Percentiles rank a stretch among this genome's conserved stretches.
Evolutionary conservation across 2,797 vertebrate species (phyloP).

Genomic region (Carcharodon carcharias): DNA sequence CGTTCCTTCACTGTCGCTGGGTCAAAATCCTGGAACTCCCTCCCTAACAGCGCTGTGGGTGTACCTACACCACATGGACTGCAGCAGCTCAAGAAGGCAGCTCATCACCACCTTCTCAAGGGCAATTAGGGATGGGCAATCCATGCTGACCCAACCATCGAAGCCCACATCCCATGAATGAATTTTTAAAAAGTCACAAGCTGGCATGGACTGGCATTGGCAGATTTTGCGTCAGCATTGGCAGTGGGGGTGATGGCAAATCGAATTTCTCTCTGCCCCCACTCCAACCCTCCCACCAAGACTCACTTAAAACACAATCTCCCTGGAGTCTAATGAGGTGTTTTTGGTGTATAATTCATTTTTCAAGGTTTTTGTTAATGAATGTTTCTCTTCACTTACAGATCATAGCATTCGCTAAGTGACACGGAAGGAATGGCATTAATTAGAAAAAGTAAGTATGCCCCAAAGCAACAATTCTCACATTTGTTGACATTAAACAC

Average conservation of each 20-base stretch:
- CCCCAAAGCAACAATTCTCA: neutral
- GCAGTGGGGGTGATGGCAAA: neutral
- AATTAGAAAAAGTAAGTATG: slow-evolving; percentile 61
- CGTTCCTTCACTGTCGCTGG: too few relatives aligned
- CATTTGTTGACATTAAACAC: neutral
- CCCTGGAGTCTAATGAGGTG: too few relatives aligned
- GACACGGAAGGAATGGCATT: slow-evolving; percentile 56
- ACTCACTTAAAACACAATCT: neutral
- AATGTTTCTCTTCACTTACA: slow-evolving; percentile 40
- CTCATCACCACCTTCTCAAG: too few relatives aligned
- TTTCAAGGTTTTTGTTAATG: neutral
- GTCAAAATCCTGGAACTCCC: too few relatives aligned
- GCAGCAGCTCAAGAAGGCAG: too few relatives aligned
- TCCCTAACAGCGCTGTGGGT: too few relatives aligned
- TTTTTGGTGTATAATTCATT: neutral
- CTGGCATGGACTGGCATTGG: neutral
- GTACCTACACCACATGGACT: too few relatives aligned
- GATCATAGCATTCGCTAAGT: slow-evolving; percentile 43
- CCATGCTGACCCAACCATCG: too few relatives aligned
- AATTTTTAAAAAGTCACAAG: neutral
- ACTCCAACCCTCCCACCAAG: neutral
- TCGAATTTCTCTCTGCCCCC: neutral
- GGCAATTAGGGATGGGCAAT: too few relatives aligned
- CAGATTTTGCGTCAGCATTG: neutral
- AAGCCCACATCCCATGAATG: too few relatives aligned